Evolutionary conservation across 2,113 vertebrate species (phyloP).

Genomic region (Perca flavescens): DNA sequence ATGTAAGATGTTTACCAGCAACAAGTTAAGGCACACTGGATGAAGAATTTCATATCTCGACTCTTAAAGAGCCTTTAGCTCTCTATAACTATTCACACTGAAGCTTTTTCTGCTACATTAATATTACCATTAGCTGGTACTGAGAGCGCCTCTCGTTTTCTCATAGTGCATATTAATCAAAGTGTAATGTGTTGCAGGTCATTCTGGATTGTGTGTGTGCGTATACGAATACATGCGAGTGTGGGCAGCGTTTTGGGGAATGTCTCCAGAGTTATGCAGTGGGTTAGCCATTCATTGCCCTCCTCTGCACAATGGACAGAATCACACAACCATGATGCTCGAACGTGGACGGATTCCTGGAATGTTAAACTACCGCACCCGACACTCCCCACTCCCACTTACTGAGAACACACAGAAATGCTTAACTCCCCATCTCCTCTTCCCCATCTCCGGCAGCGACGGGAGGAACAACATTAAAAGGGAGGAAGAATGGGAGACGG

Average conservation of each 20-base stretch:
- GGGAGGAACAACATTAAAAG: constrained; percentile 39
- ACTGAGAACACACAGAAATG: constrained; percentile 70
- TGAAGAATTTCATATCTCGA: constrained; percentile 45
- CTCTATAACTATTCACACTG: constrained; percentile 31
- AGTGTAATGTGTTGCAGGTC: constrained; percentile 45
- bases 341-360: constrained; percentile 79
- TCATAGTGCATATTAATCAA: constrained; percentile 37
- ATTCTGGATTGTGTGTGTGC: constrained; percentile 32
- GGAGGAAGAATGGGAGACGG: constrained; percentile 34
- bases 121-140: constrained; percentile 37
- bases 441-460: constrained; percentile 40
- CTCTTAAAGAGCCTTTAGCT: constrained; percentile 26
- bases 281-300: constrained; percentile 75
- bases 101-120: constrained; percentile 52
- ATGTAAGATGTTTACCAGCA: constrained; percentile 65
- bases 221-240: constrained; percentile 36
- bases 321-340: constrained; percentile 78
- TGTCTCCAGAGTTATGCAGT: constrained; percentile 78
- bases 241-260: constrained; percentile 74
- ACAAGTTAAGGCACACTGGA: constrained; percentile 60
- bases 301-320: constrained; percentile 74
- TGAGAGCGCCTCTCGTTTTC: constrained; percentile 28
- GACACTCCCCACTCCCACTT: constrained; percentile 80
- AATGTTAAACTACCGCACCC: constrained; percentile 82
- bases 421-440: constrained; percentile 58